Evolutionary conservation across 2,888 invertebrate species (phyloP).

Genomic region (Epirrita christyi): DNA sequence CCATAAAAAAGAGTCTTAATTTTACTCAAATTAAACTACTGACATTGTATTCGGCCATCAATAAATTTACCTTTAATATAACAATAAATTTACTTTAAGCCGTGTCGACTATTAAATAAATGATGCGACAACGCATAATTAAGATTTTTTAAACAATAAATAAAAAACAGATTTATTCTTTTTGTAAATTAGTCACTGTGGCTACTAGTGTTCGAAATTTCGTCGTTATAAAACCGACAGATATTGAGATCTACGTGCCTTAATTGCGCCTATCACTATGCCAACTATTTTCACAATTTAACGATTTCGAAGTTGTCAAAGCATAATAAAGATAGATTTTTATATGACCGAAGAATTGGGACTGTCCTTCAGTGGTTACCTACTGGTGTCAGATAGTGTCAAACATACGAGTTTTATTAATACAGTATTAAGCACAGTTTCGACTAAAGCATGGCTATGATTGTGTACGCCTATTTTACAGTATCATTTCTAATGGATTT

Average conservation of each 20-base stretch:
- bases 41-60: no score
- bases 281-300: constrained; percentile 66
- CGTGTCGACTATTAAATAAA: constrained; percentile 7
- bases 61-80: neutral
- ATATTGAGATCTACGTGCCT: constrained; percentile 7
- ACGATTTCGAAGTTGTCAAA: constrained; percentile 24
- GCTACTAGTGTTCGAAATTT: constrained; percentile 1
- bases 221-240: constrained; percentile 11
- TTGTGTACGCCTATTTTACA: neutral
- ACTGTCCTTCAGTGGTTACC: constrained; percentile 2
- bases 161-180: no score
- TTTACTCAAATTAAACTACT: no score
- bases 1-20: no score
- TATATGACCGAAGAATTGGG: constrained; percentile 18
- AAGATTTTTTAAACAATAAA: neutral
- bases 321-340: constrained; percentile 25
- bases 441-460: neutral
- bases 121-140: neutral
- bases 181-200: neutral
- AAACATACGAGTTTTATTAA: constrained; percentile 20
- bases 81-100: constrained; percentile 5
- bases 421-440: neutral
- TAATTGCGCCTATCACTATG: constrained; percentile 43
- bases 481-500: neutral
- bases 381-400: constrained; percentile 10